phyloP scores from a whole-genome alignment of 2,888 invertebrate genomes.

The Orthosia incerta region DNA sequence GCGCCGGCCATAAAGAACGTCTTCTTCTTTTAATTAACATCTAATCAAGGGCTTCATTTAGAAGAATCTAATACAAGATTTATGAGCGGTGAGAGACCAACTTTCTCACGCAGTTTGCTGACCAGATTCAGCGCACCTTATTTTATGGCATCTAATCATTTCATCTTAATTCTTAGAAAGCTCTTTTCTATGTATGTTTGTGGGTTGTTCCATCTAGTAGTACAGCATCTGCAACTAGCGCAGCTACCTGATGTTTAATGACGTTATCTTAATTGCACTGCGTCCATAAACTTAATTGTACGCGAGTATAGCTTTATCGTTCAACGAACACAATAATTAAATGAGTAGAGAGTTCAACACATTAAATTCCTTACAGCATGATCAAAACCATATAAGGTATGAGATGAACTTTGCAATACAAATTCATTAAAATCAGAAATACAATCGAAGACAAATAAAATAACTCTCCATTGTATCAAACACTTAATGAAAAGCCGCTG shows the following conservation, averaged over 20 bases:
- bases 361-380: neutral
- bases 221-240: slow-evolving; percentile 31
- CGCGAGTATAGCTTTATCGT: slow-evolving; percentile 8
- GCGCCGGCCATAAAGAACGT: slow-evolving; percentile 77
- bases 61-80: slow-evolving; percentile 81
- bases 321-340: slow-evolving; percentile 13
- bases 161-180: slow-evolving; percentile 67
- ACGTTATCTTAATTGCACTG: slow-evolving; percentile 41
- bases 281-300: slow-evolving; percentile 31
- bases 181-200: slow-evolving; percentile 60
- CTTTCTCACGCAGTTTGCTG: slow-evolving; percentile 85
- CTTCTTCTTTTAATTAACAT: slow-evolving; percentile 86
- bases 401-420: neutral
- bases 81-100: slow-evolving; percentile 76
- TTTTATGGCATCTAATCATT: slow-evolving; percentile 74
- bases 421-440: neutral
- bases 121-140: slow-evolving; percentile 77
- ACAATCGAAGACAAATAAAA: neutral
- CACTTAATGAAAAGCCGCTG: slow-evolving; percentile 44
- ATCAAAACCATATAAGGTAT: neutral
- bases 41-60: slow-evolving; percentile 86
- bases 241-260: slow-evolving; percentile 42
- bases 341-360: neutral
- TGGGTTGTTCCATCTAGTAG: slow-evolving; percentile 54
- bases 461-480: neutral